Conservation (phyloP, 2,113 vertebrate species). For the Odontophorus gujanensis region DNA sequence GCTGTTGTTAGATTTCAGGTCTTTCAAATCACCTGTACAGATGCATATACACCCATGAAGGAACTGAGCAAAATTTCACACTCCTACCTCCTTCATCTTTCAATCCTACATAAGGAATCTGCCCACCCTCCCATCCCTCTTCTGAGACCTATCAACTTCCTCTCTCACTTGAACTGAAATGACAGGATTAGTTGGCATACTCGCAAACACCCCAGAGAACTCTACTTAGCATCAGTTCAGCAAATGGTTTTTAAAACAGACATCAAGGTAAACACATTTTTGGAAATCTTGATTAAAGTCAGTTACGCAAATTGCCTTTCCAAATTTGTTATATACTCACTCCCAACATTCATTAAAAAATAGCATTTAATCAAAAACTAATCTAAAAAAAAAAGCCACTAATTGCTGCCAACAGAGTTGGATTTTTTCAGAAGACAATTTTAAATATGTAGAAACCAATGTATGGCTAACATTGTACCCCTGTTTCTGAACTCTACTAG, state of each 20-base stretch:
- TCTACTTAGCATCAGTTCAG: neutral
- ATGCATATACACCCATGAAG: neutral
- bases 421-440: neutral
- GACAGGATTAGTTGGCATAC: slow-evolving; percentile 22
- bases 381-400: neutral
- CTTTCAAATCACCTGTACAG: neutral
- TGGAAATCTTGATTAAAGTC: slow-evolving; percentile 10
- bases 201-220: neutral
- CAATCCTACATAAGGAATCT: neutral
- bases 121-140: neutral
- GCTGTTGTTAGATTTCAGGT: neutral
- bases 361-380: slow-evolving; percentile 10
- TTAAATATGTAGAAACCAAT: neutral
- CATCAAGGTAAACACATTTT: neutral
- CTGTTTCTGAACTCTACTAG: neutral
- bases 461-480: neutral
- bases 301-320: neutral
- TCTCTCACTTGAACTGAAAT: neutral
- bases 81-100: neutral
- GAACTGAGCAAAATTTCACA: neutral
- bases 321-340: neutral
- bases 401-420: neutral
- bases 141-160: neutral
- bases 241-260: neutral
- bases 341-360: neutral